phyloP scores from a whole-genome alignment of 2,113 vertebrate genomes.

The Amphilophus citrinellus region DNA sequence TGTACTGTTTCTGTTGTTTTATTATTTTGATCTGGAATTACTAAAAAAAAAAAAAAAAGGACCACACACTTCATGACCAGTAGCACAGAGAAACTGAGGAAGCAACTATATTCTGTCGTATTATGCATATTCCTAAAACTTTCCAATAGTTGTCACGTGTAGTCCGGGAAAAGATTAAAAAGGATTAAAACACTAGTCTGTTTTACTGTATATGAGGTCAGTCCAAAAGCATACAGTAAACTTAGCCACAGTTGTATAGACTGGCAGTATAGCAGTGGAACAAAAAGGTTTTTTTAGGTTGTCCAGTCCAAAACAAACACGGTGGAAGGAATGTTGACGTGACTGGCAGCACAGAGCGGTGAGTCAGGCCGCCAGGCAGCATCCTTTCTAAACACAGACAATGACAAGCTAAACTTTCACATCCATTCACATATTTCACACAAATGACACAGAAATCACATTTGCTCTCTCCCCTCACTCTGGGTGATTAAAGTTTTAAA shows the following conservation, averaged over 20 bases:
- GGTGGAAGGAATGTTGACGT: slow-evolving; percentile 57
- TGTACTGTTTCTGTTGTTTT: not conserved
- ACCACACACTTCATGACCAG: not conserved
- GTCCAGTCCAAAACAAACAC: slow-evolving; percentile 53
- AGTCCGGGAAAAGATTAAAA: slow-evolving; percentile 20
- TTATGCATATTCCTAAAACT: not conserved
- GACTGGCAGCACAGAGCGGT: slow-evolving; percentile 48
- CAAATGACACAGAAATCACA: slow-evolving; percentile 36
- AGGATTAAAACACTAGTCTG: not conserved
- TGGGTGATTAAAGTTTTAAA: slow-evolving; percentile 10
- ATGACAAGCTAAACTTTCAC: slow-evolving; percentile 56
- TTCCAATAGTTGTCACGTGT: not conserved
- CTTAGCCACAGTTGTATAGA: not conserved
- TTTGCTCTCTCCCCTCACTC: slow-evolving; percentile 24
- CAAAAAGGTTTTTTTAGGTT: not conserved
- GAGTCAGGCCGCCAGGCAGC: slow-evolving; percentile 39
- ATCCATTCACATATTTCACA: slow-evolving; percentile 50
- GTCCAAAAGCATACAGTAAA: slow-evolving; percentile 36
- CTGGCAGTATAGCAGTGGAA: not conserved
- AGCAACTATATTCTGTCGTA: not conserved
- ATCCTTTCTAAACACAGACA: slow-evolving; percentile 51
- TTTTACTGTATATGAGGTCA: slow-evolving; percentile 49
- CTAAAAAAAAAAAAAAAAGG: not conserved
- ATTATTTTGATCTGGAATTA: not conserved
- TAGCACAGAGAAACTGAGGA: not conserved